Evolutionary conservation across 2,797 vertebrate species (phyloP).

Genomic region (Spondyliosoma cantharus): DNA sequence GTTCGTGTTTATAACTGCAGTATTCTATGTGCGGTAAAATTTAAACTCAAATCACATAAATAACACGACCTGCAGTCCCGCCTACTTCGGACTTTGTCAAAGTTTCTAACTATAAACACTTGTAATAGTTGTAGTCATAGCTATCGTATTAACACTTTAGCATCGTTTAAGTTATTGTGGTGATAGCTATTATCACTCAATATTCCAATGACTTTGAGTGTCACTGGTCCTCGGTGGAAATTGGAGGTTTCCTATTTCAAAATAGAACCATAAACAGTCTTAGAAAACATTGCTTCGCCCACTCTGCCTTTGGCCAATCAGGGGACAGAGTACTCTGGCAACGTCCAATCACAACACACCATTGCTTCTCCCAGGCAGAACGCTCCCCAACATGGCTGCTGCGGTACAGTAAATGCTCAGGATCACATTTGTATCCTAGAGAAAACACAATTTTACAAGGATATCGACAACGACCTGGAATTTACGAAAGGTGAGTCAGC

Average conservation of each 20-base stretch:
- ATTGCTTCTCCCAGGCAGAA: slow-evolving; percentile 33
- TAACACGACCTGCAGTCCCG: background rate
- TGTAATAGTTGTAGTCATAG: background rate
- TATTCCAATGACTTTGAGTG: background rate
- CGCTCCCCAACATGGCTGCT: slow-evolving; percentile 80
- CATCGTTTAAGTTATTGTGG: background rate
- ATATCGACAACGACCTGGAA: background rate
- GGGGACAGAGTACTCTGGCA: background rate
- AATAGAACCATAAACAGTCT: slow-evolving; percentile 35
- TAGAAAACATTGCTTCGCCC: background rate
- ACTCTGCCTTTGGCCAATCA: slow-evolving; percentile 57
- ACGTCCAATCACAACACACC: slow-evolving; percentile 58
- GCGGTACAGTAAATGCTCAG: slow-evolving; percentile 18
- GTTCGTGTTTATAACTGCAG: background rate
- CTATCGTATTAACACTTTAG: background rate
- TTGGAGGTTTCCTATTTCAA: slow-evolving; percentile 60
- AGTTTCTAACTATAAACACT: background rate
- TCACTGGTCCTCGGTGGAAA: background rate
- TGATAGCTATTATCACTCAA: background rate
- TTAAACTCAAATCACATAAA: background rate
- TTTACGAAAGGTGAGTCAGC: slow-evolving; percentile 42
- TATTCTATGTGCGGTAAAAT: background rate
- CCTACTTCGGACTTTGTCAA: background rate
- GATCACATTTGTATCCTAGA: slow-evolving; percentile 15
- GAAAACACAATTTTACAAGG: background rate